Evolutionary conservation across 2,888 invertebrate species (phyloP).

Genomic region (Pinctada fucata): DNA sequence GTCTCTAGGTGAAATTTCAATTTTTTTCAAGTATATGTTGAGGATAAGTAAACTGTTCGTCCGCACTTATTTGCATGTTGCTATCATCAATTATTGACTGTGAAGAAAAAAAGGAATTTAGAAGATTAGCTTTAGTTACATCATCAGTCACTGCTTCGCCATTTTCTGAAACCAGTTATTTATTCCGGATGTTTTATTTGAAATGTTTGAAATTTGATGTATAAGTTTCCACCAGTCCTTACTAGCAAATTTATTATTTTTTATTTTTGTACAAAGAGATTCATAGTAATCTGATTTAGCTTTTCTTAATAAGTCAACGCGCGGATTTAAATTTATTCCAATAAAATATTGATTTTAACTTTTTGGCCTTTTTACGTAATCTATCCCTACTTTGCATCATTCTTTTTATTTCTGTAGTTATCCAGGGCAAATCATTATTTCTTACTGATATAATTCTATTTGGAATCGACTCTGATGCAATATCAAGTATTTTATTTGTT

Average conservation of each 20-base stretch:
- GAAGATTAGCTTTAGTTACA: no score
- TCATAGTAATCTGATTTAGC: neutral
- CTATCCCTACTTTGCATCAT: neutral
- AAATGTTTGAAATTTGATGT: no score
- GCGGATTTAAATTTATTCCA: neutral
- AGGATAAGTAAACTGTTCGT: no score
- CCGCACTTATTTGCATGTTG: no score
- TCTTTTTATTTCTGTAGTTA: neutral
- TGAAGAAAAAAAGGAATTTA: no score
- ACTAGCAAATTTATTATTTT: neutral
- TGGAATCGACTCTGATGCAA: neutral
- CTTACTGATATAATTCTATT: neutral
- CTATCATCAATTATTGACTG: no score
- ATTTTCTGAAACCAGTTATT: no score
- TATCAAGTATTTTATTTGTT: neutral
- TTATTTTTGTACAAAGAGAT: slow-evolving; percentile 1
- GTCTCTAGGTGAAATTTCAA: no score
- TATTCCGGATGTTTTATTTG: no score
- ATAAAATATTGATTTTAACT: neutral
- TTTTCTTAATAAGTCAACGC: neutral
- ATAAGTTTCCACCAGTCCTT: no score
- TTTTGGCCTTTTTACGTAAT: neutral
- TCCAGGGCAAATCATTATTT: neutral
- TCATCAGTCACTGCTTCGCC: neutral
- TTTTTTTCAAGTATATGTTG: no score